phyloP scores from a whole-genome alignment of 2,888 invertebrate species.

The Ochlodes sylvanus region DNA sequence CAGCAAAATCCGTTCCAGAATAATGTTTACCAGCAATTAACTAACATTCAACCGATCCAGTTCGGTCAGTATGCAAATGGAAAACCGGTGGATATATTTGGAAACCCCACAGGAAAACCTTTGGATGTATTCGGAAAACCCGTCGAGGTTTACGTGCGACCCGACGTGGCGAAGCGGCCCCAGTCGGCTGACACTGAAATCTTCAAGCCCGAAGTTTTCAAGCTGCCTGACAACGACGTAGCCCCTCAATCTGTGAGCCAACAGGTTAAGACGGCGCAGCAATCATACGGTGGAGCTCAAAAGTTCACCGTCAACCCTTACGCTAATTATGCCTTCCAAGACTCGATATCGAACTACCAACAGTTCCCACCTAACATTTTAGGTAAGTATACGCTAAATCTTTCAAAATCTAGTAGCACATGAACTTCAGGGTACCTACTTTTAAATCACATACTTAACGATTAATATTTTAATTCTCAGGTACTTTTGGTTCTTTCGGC shows the following conservation, averaged over 20 bases:
- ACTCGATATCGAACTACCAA: slow-evolving; percentile 50
- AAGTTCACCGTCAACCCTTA: slow-evolving; percentile 60
- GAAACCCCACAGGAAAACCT: slow-evolving; percentile 53
- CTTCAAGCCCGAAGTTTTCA: slow-evolving; percentile 74
- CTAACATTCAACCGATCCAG: slow-evolving; percentile 71
- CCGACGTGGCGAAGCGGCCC: slow-evolving; percentile 49
- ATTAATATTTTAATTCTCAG: slow-evolving; percentile 57
- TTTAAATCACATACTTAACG: too few species aligned
- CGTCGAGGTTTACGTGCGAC: slow-evolving; percentile 65
- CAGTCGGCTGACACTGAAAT: slow-evolving; percentile 61
- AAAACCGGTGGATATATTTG: slow-evolving; percentile 60
- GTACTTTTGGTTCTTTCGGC: slow-evolving; percentile 86
- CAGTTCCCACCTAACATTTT: slow-evolving; percentile 71
- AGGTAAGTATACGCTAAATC: slow-evolving; percentile 54
- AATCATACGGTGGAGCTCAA: slow-evolving; percentile 48
- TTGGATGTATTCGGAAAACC: slow-evolving; percentile 68
- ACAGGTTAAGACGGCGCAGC: slow-evolving; percentile 76
- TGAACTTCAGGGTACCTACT: too few species aligned
- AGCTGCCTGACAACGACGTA: slow-evolving; percentile 69
- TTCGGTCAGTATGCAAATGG: slow-evolving; percentile 68
- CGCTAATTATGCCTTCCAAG: slow-evolving; percentile 70
- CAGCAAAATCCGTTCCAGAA: slow-evolving; percentile 57
- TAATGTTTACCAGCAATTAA: slow-evolving; percentile 69
- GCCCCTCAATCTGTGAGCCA: slow-evolving; percentile 69
- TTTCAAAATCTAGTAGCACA: too few species aligned